Evolutionary conservation across 2,888 invertebrate genomes (phyloP).

Genomic region (Lepidocyrtoides sp.): DNA sequence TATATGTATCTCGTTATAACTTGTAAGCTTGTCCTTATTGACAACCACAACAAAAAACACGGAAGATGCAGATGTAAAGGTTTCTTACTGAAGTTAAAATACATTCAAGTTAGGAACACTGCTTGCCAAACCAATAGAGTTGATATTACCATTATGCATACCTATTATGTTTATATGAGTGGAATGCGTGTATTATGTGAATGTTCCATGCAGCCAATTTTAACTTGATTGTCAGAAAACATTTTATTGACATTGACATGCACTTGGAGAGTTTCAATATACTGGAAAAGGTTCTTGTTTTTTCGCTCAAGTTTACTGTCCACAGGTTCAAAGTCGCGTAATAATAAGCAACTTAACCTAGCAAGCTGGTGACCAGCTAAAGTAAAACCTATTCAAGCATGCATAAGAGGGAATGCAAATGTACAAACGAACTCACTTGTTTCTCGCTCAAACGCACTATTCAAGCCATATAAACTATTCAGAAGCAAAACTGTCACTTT

Average conservation of each 20-base stretch:
- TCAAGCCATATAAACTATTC: slow-evolving; percentile 20
- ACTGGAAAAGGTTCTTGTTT: neutral
- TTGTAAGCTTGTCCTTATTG: too few relatives aligned
- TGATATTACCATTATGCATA: too few relatives aligned
- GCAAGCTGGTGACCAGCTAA: neutral
- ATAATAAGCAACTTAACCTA: too few relatives aligned
- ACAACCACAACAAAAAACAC: too few relatives aligned
- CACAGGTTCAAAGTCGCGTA: neutral
- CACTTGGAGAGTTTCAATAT: slow-evolving; percentile 9
- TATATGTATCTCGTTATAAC: too few relatives aligned
- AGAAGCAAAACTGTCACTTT: slow-evolving; percentile 38
- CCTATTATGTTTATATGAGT: neutral
- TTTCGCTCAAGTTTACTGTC: neutral
- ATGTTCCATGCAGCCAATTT: neutral
- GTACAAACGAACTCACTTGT: neutral
- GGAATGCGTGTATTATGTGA: neutral
- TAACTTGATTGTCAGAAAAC: neutral
- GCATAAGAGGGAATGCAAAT: neutral
- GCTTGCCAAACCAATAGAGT: too few relatives aligned
- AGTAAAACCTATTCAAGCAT: neutral
- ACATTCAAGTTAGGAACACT: too few relatives aligned
- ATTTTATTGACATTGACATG: slow-evolving; percentile 23
- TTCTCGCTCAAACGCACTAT: slow-evolving; percentile 8
- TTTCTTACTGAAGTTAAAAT: too few relatives aligned
- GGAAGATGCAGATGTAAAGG: too few relatives aligned